Percentiles rank a stretch among this genome's conserved stretches.
Evolutionary conservation across 1,140 invertebrate species (phyloP).

Genomic region (Hypsibius dujardini): DNA sequence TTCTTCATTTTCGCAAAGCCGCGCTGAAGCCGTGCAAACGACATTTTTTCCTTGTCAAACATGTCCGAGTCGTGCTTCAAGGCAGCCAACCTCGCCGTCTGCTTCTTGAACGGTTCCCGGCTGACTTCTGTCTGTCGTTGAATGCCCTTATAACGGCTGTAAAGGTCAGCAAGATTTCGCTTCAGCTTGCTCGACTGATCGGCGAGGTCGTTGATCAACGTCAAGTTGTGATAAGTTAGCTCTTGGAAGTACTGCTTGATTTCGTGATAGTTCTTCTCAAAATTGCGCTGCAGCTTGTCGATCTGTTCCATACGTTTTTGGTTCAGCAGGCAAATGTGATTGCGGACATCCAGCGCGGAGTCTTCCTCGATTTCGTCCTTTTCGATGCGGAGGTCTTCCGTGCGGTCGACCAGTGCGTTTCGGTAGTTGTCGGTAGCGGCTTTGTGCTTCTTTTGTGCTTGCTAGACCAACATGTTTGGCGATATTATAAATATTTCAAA

Average conservation of each 20-base stretch:
- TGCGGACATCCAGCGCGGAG: not conserved
- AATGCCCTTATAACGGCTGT: not conserved
- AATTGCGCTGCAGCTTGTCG: not conserved
- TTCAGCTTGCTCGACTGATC: not conserved
- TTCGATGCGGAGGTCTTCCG: not conserved
- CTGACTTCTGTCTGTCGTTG: not conserved
- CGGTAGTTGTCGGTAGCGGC: constrained; percentile 9
- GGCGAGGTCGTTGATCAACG: not conserved
- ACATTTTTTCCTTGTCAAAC: not conserved
- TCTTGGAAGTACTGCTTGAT: constrained; percentile 6
- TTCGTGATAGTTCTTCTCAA: constrained; percentile 12
- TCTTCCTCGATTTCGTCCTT: not conserved
- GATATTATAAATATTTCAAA: too few species aligned
- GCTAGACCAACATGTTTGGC: not conserved
- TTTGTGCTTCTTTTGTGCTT: not conserved
- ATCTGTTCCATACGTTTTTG: constrained; percentile 5
- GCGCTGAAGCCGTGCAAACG: not conserved
- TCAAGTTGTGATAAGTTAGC: constrained; percentile 8
- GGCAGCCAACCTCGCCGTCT: not conserved
- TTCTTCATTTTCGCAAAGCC: not conserved
- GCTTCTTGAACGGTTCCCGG: not conserved
- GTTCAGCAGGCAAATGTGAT: not conserved
- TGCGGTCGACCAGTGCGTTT: not conserved
- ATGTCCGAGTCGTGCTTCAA: not conserved
- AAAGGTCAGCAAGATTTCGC: not conserved